Conservation (phyloP, 1,140 invertebrate genomes). For the Teleopsis dalmanni region DNA sequence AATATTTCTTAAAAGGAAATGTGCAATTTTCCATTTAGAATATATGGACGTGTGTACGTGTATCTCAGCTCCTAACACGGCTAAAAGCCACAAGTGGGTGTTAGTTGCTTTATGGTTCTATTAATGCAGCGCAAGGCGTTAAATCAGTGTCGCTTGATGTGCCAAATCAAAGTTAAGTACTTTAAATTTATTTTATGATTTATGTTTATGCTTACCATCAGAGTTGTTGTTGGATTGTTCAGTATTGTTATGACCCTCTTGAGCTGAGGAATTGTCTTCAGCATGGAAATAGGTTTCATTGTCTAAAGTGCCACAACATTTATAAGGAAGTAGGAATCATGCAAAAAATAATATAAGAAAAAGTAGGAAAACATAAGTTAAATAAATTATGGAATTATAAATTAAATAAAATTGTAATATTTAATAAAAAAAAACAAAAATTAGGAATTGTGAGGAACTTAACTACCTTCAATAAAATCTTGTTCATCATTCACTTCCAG, state of each 20-base stretch:
- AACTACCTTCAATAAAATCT: conserved; percentile 31
- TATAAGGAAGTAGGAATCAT: conserved; percentile 22
- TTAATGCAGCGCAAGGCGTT: conserved; percentile 3
- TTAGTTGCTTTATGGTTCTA: conserved; percentile 2
- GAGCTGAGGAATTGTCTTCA: conserved; percentile 1
- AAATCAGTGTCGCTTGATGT: background rate
- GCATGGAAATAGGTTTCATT: conserved; percentile 3
- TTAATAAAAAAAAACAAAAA: conserved; percentile 16
- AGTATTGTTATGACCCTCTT: conserved; percentile 6
- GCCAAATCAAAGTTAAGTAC: too few relatives aligned
- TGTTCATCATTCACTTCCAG: conserved; percentile 15
- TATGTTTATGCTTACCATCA: conserved; percentile 47
- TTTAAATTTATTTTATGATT: too few relatives aligned
- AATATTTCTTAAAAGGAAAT: conserved; percentile 34
- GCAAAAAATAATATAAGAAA: conserved; percentile 11
- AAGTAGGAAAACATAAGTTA: conserved; percentile 10
- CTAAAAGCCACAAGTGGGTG: conserved; percentile 8
- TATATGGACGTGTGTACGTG: conserved; percentile 7
- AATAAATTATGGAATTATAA: conserved; percentile 11
- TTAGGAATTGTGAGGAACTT: background rate
- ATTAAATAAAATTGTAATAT: conserved; percentile 14
- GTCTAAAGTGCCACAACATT: background rate
- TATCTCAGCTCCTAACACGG: background rate
- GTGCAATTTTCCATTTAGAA: conserved; percentile 28
- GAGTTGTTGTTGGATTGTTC: conserved; percentile 24